Evolutionary conservation across 1,140 invertebrate genomes (phyloP).

Genomic region (Goniozus legneri): DNA sequence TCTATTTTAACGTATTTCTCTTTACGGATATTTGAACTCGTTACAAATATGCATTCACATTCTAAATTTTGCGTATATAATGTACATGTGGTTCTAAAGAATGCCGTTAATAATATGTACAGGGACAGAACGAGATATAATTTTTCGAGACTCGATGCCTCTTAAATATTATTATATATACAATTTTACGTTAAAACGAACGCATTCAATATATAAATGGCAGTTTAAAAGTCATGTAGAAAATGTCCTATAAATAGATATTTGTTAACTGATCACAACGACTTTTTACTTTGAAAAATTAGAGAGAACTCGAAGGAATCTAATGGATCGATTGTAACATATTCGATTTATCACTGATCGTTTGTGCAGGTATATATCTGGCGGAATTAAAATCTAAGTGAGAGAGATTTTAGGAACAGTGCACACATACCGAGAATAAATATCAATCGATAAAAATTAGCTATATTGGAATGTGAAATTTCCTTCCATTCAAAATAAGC

Average conservation of each 20-base stretch:
- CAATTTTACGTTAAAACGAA: slow-evolving; percentile 16
- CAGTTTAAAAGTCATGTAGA: slow-evolving; percentile 29
- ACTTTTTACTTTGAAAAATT: neutral
- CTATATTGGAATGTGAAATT: too few species aligned
- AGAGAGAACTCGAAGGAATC: slow-evolving; percentile 3
- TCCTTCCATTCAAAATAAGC: too few species aligned
- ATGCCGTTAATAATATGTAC: neutral
- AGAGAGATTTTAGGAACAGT: too few species aligned
- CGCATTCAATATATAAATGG: slow-evolving; percentile 20
- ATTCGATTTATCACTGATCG: too few species aligned
- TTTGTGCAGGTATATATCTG: too few species aligned
- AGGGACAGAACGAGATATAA: too few species aligned
- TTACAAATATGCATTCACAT: neutral
- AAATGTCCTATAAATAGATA: slow-evolving; percentile 17
- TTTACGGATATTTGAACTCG: neutral
- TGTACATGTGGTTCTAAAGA: neutral
- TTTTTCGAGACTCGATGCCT: too few species aligned
- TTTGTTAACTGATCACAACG: neutral
- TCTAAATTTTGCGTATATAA: neutral
- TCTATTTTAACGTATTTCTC: neutral
- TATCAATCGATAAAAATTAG: too few species aligned
- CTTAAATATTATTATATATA: slow-evolving; percentile 13
- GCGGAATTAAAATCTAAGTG: too few species aligned
- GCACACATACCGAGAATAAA: too few species aligned
- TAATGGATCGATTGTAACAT: slow-evolving; percentile 28